phyloP scores from a whole-genome alignment of 2,113 vertebrate species.

The Nanger granti region DNA sequence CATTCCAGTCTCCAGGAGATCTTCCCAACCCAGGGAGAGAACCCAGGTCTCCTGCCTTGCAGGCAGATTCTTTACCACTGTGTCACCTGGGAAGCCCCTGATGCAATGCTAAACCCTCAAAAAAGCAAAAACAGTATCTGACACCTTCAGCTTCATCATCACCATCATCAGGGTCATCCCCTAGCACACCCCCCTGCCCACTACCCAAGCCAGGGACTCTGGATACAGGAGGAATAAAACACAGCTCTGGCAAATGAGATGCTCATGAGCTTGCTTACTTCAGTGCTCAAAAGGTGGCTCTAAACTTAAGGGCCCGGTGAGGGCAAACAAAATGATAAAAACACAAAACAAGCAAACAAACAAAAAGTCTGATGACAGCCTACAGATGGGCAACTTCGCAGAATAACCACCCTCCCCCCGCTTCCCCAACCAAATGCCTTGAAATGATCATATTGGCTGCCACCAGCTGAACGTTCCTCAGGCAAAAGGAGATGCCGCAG shows the following conservation, averaged over 20 bases:
- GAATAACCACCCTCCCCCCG: rapidly evolving
- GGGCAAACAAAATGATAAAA: background rate
- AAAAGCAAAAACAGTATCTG: background rate
- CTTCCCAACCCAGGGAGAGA: background rate
- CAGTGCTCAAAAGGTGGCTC: background rate
- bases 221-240: no score
- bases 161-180: rapidly evolving
- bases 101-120: background rate
- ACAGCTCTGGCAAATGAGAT: background rate
- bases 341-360: background rate
- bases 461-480: background rate
- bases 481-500: background rate
- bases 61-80: background rate
- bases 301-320: background rate
- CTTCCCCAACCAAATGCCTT: background rate
- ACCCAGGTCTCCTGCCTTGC: background rate
- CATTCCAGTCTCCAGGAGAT: background rate
- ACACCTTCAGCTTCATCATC: background rate
- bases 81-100: background rate
- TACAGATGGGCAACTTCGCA: background rate
- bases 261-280: background rate
- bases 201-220: background rate
- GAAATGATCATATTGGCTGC: background rate
- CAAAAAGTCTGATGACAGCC: background rate
- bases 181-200: background rate